These are phyloP conservation scores for Chelidonichthys spinosus DNA, from an alignment of 2,797 vertebrate genomes.

Conservation along the genomic window DNA sequence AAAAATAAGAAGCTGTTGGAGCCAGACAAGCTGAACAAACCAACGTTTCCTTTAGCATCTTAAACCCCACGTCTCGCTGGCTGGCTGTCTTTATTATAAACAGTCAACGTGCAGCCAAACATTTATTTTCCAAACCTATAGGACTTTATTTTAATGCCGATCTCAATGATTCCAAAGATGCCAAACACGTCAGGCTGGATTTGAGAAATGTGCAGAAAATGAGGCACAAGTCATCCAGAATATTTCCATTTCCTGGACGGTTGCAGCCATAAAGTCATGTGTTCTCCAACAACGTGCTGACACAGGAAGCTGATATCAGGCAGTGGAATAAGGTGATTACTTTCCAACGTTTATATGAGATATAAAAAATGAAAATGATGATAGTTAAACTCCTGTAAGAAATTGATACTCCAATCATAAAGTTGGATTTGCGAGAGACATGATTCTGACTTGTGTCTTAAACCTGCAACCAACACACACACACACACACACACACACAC, in stretches of 20 bases:
- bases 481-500: constrained; percentile 47
- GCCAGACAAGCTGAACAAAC: constrained; percentile 5
- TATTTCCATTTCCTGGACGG: neutral
- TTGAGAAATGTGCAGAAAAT: neutral
- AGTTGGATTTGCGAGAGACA: too few relatives aligned
- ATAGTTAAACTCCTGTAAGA: neutral
- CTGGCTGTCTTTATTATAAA: neutral
- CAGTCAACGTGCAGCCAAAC: neutral
- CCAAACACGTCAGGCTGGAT: too few relatives aligned
- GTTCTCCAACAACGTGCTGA: neutral
- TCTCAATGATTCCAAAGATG: neutral
- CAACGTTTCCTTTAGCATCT: neutral
- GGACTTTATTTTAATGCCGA: neutral
- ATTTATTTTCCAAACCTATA: constrained; percentile 5
- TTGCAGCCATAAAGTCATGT: neutral
- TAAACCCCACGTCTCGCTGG: neutral
- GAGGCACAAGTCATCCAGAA: neutral
- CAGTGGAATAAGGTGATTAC: neutral
- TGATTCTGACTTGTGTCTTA: constrained; percentile 26
- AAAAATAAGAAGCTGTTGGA: neutral
- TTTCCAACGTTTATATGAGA: neutral
- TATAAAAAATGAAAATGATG: neutral
- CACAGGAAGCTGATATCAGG: neutral
- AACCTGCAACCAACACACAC: constrained; percentile 40
- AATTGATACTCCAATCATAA: neutral